Evolutionary conservation across 2,797 vertebrate species (phyloP), one percentile per base, ranked within the genome.

Genomic region (Jordanella pulchra): DNA sequence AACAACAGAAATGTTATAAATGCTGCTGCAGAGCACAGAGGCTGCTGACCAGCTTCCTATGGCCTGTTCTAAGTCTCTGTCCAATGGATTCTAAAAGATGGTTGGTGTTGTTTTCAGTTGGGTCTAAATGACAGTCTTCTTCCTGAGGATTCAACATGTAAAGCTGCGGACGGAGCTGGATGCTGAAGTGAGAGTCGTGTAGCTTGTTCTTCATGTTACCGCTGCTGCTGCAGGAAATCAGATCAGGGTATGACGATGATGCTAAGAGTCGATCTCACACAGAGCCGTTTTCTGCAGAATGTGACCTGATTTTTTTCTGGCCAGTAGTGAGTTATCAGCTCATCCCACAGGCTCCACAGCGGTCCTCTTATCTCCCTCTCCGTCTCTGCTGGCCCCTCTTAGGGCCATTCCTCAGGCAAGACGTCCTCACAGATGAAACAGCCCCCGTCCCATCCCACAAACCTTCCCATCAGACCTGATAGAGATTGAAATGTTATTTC

Each of bases 401-500:
- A 18, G 39, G 53, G 68, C 65, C 77, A 76, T 82, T 80, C 82
- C 75, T 80, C 72, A 79, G 82, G 79, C 65, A 78, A 53, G 76
- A 79, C 68, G 68, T 48, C 78, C 76, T 51, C 61, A 0, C 69
- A 80, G 82, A 83, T 72, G 82, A 76, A 70, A 61, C 69, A 4
- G 21, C 39, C 58, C 32, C 23, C 58, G 23, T 23, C 4, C 58
- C 58, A 0, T 30, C 25, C 65, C 72, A 4, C 72, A 74, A 78
- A 2, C 54, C 82, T 51, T 65, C 77, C 71, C 32, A 81, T 89
- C 79, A 68, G 28, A 44, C 10, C 81, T 86, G 88, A 89, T 89
- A 55, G 82, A 86, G 86, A 85, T 72, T 87, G 88, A 88, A 88
- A 86, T 75, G 78, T 79, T 75, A 82, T 87, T 86, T 81, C 82